Evolutionary conservation across 2,888 invertebrate species (phyloP), one percentile per base, ranked within the genome.

Genomic region (Cosmia trapezina): DNA sequence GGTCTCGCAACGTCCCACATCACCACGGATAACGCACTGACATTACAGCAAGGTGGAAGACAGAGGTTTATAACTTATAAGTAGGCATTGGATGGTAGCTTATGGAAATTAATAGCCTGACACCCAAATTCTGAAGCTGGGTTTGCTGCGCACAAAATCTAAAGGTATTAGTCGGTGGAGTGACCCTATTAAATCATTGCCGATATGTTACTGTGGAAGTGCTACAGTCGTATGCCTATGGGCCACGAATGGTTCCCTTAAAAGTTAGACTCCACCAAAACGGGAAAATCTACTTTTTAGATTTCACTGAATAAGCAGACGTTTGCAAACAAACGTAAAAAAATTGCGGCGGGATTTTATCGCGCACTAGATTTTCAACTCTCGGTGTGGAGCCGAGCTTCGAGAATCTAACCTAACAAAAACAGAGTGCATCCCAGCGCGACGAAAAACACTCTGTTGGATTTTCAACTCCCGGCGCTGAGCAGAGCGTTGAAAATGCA

Each of bases 1-100:
- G 5, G 97, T 98, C 0, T 90, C 97, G 0, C 96, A 96, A 17
- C 92, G 96, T 53, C 97, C 97, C 0, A 70, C 88, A 0, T 91
- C 93, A 0, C 93, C 93, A 0, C 77, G 80, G 7, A 88, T 87
- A 65, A 87, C 87, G 4, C 88, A 90, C 73, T 91, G 87, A 91
- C 74, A 70, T 4, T 37, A n/a, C 8, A 19, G 11, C 1, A 28
- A 19, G 0, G 12, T 17, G 11, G 41, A 33, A 28, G 14, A 14
- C 22, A 47, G 47, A 54, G 3, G 14, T 14, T 8, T 14, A 11
- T 70, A 70, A 60, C 0, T 45, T 47, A 37, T 60, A 60, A 60
- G 19, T 72, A 72, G 14, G 9, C 45, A 71, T 45, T 56, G 14
- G 14, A 56, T 28, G 5, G 43, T 69, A 69, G 19, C 17, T 45